A percentile compares a stretch with the other conserved stretches of the same genome.
phyloP scores from a whole-genome alignment of 2,888 invertebrate species.

The Lepetodrilus schrolli region DNA sequence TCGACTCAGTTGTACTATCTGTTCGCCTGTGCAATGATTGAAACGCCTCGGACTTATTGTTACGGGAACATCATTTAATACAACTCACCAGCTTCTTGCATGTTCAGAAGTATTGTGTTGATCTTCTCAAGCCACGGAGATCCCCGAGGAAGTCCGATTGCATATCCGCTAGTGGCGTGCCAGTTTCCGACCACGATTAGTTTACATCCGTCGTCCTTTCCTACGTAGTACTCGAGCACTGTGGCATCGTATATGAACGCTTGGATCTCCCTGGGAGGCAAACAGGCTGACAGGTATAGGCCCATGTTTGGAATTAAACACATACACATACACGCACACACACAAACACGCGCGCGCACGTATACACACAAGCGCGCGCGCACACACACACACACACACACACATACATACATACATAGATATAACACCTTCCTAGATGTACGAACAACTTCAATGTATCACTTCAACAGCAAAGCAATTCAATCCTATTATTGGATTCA shows the following conservation, averaged over 20 bases:
- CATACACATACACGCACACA: neutral
- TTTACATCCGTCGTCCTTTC: constrained; percentile 94
- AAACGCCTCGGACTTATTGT: too few species aligned
- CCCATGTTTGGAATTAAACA: too few species aligned
- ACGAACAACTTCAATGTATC: too few species aligned
- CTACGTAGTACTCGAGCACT: constrained; percentile 95
- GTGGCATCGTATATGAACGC: constrained; percentile 99
- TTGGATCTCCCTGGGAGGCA: constrained; percentile 84
- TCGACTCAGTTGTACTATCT: too few species aligned
- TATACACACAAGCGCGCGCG: neutral
- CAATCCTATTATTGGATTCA: too few species aligned
- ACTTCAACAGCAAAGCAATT: too few species aligned
- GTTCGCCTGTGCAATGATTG: too few species aligned
- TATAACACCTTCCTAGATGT: too few species aligned
- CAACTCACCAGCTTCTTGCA: constrained; percentile 69
- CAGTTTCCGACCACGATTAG: constrained; percentile 91
- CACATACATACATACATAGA: neutral
- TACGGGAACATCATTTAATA: too few species aligned
- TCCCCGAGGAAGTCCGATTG: constrained; percentile 94
- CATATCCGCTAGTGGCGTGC: constrained; percentile 98
- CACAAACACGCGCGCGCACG: too few species aligned
- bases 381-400: neutral
- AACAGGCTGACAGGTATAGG: too few species aligned
- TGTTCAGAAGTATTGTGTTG: constrained; percentile 65
- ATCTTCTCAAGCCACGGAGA: constrained; percentile 81